Evolutionary conservation across 2,797 vertebrate species (phyloP), one percentile per base, ranked within the genome.

Genomic region (Phoebastria nigripes): DNA sequence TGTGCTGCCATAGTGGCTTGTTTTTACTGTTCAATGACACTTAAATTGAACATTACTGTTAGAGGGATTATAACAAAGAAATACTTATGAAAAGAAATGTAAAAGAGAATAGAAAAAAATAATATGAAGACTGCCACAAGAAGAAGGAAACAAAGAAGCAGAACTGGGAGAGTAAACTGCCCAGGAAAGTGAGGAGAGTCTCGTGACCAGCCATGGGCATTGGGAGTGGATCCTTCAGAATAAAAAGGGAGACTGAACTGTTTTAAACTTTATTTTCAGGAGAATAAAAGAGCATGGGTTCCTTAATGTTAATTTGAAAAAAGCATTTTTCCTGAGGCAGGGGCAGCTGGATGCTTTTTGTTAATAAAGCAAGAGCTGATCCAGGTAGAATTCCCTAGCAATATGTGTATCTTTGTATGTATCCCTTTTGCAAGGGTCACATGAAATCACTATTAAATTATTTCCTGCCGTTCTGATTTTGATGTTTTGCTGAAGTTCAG

Each of bases 401-500:
- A 11, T 59, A 35, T 29, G 49, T 42, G 49, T n/a, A n/a, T 29
- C 16, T 82, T 66, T 77, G 35, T 37, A 22, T n/a, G 26, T 78
- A 87, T n/a, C 35, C 42, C 8, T 84, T 92, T 82, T 94, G 55
- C 63, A 89, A 90, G 84, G 77, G 72, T 78, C 78, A 69, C 58
- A 49, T 29, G 39, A 92, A 94, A 91, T 82, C 35, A 54, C 42
- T 81, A 73, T 44, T 77, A 86, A 86, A 91, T 93, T 81, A 61
- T 47, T 90, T 59, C 42, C 74, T 76, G 89, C 59, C 11, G 2
- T 81, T 94, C 52, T 72, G 84, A 93, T 81, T 94, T 80, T 81
- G 56, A 71, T 83, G 49, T 72, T 91, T 86, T 91, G 46, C 72
- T 91, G 65, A 92, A 85, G 61, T 89, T 90, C 83, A 77, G 71